A percentile compares a stretch with the other conserved stretches of the same genome.
These are phyloP conservation scores for Eristalinus sepulchralis DNA, from an alignment of 2,888 invertebrate species.

Conservation along the genomic window DNA sequence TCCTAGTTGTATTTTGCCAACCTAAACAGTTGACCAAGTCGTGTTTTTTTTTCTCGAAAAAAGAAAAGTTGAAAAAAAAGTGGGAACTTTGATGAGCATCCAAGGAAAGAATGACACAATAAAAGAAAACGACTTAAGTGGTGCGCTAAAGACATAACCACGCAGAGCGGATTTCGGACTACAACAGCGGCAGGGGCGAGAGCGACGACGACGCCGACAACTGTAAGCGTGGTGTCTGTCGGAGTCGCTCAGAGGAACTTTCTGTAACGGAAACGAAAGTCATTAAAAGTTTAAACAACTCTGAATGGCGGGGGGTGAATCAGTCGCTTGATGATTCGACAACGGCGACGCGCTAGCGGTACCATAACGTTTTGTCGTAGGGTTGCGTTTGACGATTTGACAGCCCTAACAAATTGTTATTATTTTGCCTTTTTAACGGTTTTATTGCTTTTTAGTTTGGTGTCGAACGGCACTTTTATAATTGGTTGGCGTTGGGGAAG, in stretches of 20 bases:
- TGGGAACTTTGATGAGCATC: slow-evolving; percentile 52
- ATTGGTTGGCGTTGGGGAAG: slow-evolving; percentile 22
- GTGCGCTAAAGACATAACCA: slow-evolving; percentile 59
- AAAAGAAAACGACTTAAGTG: slow-evolving; percentile 67
- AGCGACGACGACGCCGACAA: slow-evolving; percentile 21
- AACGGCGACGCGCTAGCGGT: not conserved
- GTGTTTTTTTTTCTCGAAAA: not conserved
- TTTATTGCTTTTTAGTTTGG: slow-evolving; percentile 45
- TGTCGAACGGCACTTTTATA: slow-evolving; percentile 49
- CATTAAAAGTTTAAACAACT: slow-evolving; percentile 68
- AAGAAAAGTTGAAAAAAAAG: slow-evolving; percentile 31
- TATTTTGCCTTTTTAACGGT: slow-evolving; percentile 18
- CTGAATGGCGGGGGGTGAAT: slow-evolving; percentile 48
- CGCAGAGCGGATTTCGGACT: not conserved
- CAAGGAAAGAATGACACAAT: slow-evolving; percentile 56
- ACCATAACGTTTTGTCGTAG: slow-evolving; percentile 33
- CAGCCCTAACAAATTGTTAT: slow-evolving; percentile 59
- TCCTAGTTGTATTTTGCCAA: slow-evolving; percentile 1
- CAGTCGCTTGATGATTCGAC: not conserved
- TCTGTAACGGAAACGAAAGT: slow-evolving; percentile 64
- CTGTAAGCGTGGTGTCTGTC: slow-evolving; percentile 34
- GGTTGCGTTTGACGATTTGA: slow-evolving; percentile 61
- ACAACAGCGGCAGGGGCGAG: not conserved
- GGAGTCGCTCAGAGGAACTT: slow-evolving; percentile 16
- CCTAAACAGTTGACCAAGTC: slow-evolving; percentile 29